phyloP scores from a whole-genome alignment of 2,797 vertebrate genomes.

The Gambelia wislizenii region DNA sequence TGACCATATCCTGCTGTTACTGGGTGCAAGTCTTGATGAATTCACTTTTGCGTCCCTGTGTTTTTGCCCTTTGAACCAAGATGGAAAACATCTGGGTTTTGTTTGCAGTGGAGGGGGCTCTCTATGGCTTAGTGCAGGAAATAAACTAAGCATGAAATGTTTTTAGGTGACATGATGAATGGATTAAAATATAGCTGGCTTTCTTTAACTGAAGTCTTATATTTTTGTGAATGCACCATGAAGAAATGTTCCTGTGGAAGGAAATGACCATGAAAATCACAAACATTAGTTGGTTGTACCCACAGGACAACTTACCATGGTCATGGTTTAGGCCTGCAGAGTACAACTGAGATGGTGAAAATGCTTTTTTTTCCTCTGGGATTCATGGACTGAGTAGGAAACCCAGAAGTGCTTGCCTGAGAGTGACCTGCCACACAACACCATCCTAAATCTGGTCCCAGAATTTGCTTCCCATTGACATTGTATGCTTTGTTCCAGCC shows the following conservation, averaged over 20 bases:
- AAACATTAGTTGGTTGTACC: not conserved
- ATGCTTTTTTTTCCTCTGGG: not conserved
- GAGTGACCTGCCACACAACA: not conserved
- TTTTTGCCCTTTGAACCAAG: not conserved
- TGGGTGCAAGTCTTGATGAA: not conserved
- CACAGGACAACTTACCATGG: not conserved
- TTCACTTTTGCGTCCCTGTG: not conserved
- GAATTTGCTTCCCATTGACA: not conserved
- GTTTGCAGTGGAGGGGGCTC: not conserved
- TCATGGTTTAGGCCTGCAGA: too few species aligned
- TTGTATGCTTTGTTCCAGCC: not conserved
- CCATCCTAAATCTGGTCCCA: not conserved
- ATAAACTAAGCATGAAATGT: not conserved
- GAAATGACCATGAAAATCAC: not conserved
- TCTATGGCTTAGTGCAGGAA: not conserved
- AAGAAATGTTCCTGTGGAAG: constrained; percentile 4
- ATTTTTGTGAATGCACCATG: not conserved
- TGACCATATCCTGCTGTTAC: not conserved
- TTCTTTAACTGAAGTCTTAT: not conserved
- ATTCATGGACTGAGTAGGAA: not conserved
- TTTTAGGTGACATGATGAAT: not conserved
- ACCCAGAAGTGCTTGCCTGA: not conserved
- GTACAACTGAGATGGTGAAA: constrained; percentile 1
- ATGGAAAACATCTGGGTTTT: not conserved
- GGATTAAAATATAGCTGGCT: not conserved